Percentiles rank a stretch among this genome's conserved stretches.
These are phyloP conservation scores for Eclectus roratus DNA, from an alignment of 2,113 vertebrate species.

Conservation along the genomic window DNA sequence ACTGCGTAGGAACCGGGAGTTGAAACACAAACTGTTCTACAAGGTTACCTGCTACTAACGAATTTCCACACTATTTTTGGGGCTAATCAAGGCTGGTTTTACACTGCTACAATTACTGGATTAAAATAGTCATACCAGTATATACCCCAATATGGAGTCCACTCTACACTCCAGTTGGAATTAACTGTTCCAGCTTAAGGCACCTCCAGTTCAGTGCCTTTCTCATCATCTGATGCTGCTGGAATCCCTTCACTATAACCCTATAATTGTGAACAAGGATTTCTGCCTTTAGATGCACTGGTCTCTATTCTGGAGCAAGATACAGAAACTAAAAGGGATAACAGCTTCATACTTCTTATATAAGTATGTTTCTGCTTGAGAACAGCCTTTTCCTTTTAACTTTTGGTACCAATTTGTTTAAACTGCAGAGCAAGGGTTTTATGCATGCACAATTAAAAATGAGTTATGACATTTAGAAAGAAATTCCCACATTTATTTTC, in stretches of 20 bases:
- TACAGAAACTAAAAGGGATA: background rate
- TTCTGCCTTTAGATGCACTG: background rate
- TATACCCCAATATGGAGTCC: background rate
- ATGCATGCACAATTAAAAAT: background rate
- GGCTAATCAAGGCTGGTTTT: background rate
- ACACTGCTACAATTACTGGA: background rate
- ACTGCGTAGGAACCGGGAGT: background rate
- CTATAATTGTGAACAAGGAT: background rate
- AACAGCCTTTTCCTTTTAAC: background rate
- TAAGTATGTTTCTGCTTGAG: background rate
- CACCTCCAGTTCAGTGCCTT: background rate
- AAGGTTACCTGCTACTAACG: background rate
- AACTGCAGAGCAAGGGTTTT: background rate
- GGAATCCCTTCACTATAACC: background rate
- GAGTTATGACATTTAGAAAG: background rate
- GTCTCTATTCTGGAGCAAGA: background rate
- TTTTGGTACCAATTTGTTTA: background rate
- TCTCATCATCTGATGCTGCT: background rate
- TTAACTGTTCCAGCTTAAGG: background rate
- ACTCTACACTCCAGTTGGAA: background rate
- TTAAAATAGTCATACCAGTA: background rate
- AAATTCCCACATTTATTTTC: background rate
- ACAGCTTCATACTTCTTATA: background rate
- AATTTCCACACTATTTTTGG: background rate
- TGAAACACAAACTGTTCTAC: background rate